Base-by-base conservation (phyloP, 2,797 vertebrate genomes). In the Mastacembelus armatus region DNA sequence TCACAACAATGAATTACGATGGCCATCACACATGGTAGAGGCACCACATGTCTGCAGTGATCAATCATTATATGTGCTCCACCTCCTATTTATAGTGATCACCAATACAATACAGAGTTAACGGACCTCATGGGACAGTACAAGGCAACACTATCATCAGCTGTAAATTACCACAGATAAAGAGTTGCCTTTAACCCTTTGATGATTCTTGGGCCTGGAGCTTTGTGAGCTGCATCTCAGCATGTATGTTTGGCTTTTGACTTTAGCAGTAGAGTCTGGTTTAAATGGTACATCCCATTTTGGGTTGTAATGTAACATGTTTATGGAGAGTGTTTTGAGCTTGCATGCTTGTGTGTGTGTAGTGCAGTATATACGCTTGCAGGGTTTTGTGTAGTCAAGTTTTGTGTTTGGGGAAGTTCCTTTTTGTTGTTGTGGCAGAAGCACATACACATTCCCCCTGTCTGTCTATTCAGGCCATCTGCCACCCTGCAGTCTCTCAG, bases 101-200 rank as follows among this genome's bases (percentile, higher is more conserved):
- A 56, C 51, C 50, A 38, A 67, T 71, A 19, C 69, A 38, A 21
- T 60, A 32, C 71, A 59, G 73, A 74, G 70, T 51, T 39, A 58
- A 66, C 1, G 16, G 72, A 62, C 35, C 75, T 58, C 40, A 3
- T 60, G 76, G 78, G 80, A 72, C 79, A 14, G 47, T 33, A 29
- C 42, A 12, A 59, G 63, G 61, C 54, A 51, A n/a, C 50, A 19
- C 18, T 7, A 61, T 60, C 26, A 61, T 68, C 36, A 43, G 63
- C 80, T 8, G 42, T 81, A 87, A 86, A 83, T 87, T 56, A 74
- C 63, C 45, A 49, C 10, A 21, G 49, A 84, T 63, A 77, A 82
- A 78, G 66, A 74, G 44, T 15, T 26, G 26, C 38, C 66, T 39
- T 57, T 71, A 47, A 22, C 38, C 55, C 66, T 77, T 69, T 63